Conservation (phyloP, 2,888 invertebrate species). For the Dryomyza anilis region DNA sequence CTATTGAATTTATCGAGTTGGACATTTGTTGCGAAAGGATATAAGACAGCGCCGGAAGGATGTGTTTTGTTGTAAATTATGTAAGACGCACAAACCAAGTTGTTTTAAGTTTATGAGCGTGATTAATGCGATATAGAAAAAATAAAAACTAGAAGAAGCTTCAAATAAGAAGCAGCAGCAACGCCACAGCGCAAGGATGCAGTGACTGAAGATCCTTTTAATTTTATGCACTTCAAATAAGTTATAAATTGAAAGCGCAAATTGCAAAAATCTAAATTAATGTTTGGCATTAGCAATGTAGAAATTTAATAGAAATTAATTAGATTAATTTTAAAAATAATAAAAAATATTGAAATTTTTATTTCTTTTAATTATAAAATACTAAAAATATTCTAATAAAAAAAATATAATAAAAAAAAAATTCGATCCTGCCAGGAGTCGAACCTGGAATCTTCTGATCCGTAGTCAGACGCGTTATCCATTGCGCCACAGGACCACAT, state of each 20-base stretch:
- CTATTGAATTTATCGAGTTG: conserved; percentile 2
- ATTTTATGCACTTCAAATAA: not conserved
- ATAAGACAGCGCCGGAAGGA: conserved; percentile 3
- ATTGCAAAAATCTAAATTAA: not conserved
- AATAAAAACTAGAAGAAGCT: no score
- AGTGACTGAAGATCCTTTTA: not conserved
- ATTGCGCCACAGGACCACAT: conserved; percentile 63
- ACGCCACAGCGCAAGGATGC: not conserved
- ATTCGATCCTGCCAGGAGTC: conserved; percentile 63
- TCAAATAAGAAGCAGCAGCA: no score
- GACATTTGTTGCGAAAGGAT: not conserved
- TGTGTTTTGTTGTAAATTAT: conserved; percentile 15
- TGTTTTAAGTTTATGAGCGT: conserved; percentile 24
- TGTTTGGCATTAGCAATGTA: not conserved
- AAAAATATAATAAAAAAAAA: no score
- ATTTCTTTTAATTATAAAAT: no score
- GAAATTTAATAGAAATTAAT: not conserved
- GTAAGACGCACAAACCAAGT: conserved; percentile 17
- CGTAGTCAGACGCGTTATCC: conserved; percentile 64
- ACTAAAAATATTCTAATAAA: no score
- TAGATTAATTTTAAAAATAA: not conserved
- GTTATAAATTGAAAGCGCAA: not conserved
- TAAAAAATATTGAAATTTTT: no score
- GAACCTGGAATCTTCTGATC: conserved; percentile 64
- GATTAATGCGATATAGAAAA: conserved; percentile 25